Percentiles rank a stretch among this genome's conserved stretches.
phyloP scores from a whole-genome alignment of 2,888 invertebrate genomes.

The Euphydryas editha region DNA sequence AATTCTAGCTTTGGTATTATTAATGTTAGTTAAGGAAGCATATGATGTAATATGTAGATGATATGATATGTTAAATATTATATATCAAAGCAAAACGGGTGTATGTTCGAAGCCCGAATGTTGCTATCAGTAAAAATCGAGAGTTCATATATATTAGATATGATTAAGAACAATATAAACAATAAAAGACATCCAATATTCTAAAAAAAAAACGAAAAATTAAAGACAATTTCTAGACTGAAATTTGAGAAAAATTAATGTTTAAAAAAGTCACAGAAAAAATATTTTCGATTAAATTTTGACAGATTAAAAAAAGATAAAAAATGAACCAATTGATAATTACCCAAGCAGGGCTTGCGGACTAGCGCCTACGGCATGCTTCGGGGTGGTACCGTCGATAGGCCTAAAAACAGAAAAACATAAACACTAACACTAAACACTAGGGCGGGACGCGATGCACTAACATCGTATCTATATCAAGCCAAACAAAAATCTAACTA shows the following conservation, averaged over 20 bases:
- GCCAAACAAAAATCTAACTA: constrained; percentile 14
- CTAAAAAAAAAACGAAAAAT: background rate
- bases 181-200: background rate
- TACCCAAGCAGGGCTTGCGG: constrained; percentile 86
- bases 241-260: background rate
- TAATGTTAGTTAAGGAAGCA: background rate
- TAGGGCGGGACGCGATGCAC: constrained; percentile 53
- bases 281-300: constrained; percentile 3
- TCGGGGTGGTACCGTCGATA: constrained; percentile 83
- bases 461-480: constrained; percentile 40
- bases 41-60: constrained; percentile 3
- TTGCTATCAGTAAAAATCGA: constrained; percentile 5
- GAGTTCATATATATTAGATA: background rate
- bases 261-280: constrained; percentile 5
- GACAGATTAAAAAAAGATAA: constrained; percentile 15
- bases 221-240: background rate
- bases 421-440: constrained; percentile 74
- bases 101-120: constrained; percentile 12
- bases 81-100: constrained; percentile 4
- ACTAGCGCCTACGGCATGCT: constrained; percentile 83
- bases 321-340: constrained; percentile 67
- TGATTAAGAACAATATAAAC: no score
- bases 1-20: background rate
- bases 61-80: background rate
- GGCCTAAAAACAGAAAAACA: constrained; percentile 86